Base-by-base conservation (phyloP, 1,140 invertebrate species). In the Eriosoma lanigerum region DNA sequence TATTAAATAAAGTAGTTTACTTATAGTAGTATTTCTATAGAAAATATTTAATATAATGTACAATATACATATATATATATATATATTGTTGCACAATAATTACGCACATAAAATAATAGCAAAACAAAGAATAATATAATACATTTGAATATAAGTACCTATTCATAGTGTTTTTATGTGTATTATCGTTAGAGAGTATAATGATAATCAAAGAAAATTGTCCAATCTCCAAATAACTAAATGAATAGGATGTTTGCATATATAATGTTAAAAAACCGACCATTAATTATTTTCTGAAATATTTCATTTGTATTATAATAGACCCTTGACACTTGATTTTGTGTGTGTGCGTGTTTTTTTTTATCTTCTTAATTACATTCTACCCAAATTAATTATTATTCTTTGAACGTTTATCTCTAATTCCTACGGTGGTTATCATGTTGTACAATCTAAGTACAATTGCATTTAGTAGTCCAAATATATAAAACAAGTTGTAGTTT, bases 321-420 rank as follows among this genome's bases (percentile, higher is more conserved):
- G 64, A 68, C 38, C 38, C 64, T 46, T 68, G 64, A 68, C 32
- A 68, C 38, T 68, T 68, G 26, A 46, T n/a, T n/a, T 68, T 68
- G 32, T 46, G 38, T n/a, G n/a, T n/a, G n/a, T n/a, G n/a, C n/a
- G n/a, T n/a, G n/a, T n/a, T n/a, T n/a, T 44, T 68, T 68, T 68
- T 68, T 68, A 68, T 68, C 64, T 68, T 68, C 64, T 32, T 68
- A 68, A 68, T 68, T 68, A 68, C 64, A 26, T 68, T 68, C 24
- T 46, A 68, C 64, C 38, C 38, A 68, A 44, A 68, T 68, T 68
- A 68, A 46, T 68, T 68, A 68, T 46, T 68, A 68, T 68, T 68
- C 64, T 68, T 68, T 32, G 21, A 68, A 46, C 64, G 64, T 68
- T 68, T 46, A 68, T 32, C 32, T 21, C 64, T 46, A 68, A 46